A percentile compares a stretch with the other conserved stretches of the same genome.
phyloP scores from a whole-genome alignment of 2,888 invertebrate genomes.

The Flexamia atlantica region DNA sequence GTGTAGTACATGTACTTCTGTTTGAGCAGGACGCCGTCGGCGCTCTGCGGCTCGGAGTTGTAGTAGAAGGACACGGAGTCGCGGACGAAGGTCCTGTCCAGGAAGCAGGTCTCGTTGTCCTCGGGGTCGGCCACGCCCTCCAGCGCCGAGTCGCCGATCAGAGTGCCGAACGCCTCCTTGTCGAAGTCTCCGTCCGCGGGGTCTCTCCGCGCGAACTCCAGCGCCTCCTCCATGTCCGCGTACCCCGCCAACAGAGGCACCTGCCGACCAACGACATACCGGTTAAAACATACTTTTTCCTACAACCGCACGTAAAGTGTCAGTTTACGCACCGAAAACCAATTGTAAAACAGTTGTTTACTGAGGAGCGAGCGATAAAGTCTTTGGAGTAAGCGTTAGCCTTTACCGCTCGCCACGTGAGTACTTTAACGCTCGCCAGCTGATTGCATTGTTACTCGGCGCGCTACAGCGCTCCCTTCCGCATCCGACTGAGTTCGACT shows the following conservation, averaged over 20 bases:
- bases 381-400: no score
- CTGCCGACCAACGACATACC: constrained; percentile 57
- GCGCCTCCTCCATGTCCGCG: constrained; percentile 89
- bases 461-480: no score
- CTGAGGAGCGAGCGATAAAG: no score
- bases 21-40: constrained; percentile 80
- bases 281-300: no score
- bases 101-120: constrained; percentile 73
- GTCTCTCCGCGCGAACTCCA: constrained; percentile 77
- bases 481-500: no score
- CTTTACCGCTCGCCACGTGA: no score
- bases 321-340: no score
- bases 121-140: constrained; percentile 78
- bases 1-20: constrained; percentile 84
- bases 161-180: constrained; percentile 79
- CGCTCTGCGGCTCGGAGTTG: constrained; percentile 81
- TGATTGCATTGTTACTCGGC: no score
- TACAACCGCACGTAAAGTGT: no score
- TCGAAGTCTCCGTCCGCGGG: constrained; percentile 75
- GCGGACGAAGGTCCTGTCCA: constrained; percentile 74
- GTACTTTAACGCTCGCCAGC: no score
- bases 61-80: constrained; percentile 89
- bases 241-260: constrained; percentile 87
- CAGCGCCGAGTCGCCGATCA: constrained; percentile 81
- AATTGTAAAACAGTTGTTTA: no score